Base-by-base conservation (phyloP, 37 sponge, comb jelly and placozoan species). In the Oopsacas minuta region DNA sequence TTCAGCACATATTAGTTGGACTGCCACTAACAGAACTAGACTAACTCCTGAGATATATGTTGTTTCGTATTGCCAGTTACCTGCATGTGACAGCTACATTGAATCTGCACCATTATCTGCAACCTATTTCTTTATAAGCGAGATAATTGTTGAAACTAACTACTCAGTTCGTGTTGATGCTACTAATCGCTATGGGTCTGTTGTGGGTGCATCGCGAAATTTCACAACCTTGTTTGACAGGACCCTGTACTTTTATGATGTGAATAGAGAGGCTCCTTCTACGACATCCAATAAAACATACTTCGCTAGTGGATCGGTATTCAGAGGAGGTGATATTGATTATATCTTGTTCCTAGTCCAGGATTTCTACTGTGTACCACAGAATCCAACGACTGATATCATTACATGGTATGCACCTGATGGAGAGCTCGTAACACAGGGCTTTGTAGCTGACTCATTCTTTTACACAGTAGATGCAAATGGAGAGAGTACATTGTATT, bases 271-370 rank as follows among this genome's bases (percentile, higher is more conserved):
- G 22, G 7, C 7, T 61, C n/a, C n/a, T n/a, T n/a, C n/a, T n/a
- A n/a, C n/a, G n/a, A n/a, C n/a, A n/a, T n/a, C n/a, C n/a, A n/a
- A 5, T 32, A 61, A 61, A 61, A 61, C 28, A 3, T 61, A 61
- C 22, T 61, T 61, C 75, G 75, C 75, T 61, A 61, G 75, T 61
- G 75, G 75, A 61, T 61, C 75, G 17, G 28, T 61, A 61, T 61
- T 61, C 75, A 61, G 75, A 61, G 75, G 75, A 32, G 28, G 75
- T 3, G 5, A 61, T 61, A 12, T 25, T 20, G 51, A 46, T 46
- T n/a, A n/a, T n/a, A 12, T 61, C 22, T 25, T 34, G 22, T 61
- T 61, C 22, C 17, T 34, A 3, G 22, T 61, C 28, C 5, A 10
- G 1, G 32, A 61, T 7, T 61, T 61, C 75, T 61, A 25, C 30